phyloP scores from a whole-genome alignment of 2,797 vertebrate species.

The Phrynocephalus forsythii region DNA sequence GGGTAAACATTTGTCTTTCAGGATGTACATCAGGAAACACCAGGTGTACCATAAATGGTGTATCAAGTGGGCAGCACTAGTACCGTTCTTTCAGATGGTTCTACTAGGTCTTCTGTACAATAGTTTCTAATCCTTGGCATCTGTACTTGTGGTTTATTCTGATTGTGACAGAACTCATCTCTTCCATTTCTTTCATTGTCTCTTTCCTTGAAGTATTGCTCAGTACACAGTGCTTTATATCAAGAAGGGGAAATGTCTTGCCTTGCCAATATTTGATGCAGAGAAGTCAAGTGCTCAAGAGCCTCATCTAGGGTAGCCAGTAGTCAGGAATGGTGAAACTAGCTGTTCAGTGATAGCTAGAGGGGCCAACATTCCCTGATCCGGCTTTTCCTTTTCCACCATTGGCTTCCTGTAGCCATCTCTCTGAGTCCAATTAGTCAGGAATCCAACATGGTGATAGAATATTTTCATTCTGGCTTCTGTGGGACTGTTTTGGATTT shows the following conservation, averaged over 20 bases:
- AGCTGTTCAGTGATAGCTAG: too few species aligned
- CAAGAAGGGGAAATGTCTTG: background rate
- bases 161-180: background rate
- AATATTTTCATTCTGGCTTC: background rate
- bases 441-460: background rate
- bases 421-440: background rate
- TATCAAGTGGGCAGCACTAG: background rate
- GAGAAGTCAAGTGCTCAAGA: background rate
- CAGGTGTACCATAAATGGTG: background rate
- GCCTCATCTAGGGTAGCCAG: background rate
- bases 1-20: background rate
- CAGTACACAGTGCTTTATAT: background rate
- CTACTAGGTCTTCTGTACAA: background rate
- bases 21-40: background rate
- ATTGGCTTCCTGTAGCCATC: background rate
- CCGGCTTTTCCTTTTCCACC: too few species aligned
- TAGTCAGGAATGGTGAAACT: background rate
- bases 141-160: background rate
- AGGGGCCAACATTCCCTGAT: too few species aligned
- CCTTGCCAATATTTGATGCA: background rate
- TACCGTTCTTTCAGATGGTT: background rate
- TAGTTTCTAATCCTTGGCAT: background rate
- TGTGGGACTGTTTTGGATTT: background rate
- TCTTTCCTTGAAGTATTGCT: background rate
- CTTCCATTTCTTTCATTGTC: accelerated